Percentiles rank a stretch among this genome's conserved stretches.
phyloP scores from a whole-genome alignment of 2,113 vertebrate genomes.

The Rutilus rutilus region DNA sequence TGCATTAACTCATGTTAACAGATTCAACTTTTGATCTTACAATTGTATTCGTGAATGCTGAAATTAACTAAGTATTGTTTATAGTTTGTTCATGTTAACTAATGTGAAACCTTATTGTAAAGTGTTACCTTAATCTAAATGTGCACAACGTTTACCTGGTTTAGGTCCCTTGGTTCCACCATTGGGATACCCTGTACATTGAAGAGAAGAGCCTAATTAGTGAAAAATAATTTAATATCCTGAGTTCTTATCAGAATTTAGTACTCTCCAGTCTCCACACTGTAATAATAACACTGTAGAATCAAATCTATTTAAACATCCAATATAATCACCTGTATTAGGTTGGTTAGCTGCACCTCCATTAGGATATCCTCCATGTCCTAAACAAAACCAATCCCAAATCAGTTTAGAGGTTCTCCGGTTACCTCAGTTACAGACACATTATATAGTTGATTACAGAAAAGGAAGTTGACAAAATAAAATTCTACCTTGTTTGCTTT shows the following conservation, averaged over 20 bases:
- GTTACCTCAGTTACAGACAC: background rate
- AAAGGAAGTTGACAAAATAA: background rate
- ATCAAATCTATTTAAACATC: background rate
- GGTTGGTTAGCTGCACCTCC: conserved; percentile 8
- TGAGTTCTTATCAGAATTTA: background rate
- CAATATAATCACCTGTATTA: conserved; percentile 20
- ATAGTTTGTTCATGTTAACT: no score
- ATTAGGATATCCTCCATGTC: conserved; percentile 45
- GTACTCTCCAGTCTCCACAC: background rate
- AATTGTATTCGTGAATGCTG: background rate
- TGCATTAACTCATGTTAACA: no score
- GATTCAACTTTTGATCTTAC: no score
- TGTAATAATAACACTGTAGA: background rate
- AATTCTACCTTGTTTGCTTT: background rate
- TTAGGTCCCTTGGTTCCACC: conserved; percentile 11
- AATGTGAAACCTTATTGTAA: background rate
- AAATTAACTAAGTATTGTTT: no score
- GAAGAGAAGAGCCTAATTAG: background rate
- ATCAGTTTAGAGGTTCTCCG: background rate
- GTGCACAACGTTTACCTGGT: conserved; percentile 30
- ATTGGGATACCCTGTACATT: background rate
- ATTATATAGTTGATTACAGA: no score
- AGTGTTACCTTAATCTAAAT: background rate
- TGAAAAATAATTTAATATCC: background rate
- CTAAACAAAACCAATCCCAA: conserved; percentile 17